Evolutionary conservation across 2,888 invertebrate genomes (phyloP), one percentile per base, ranked within the genome.

Genomic region (Spilosoma lubricipeda): DNA sequence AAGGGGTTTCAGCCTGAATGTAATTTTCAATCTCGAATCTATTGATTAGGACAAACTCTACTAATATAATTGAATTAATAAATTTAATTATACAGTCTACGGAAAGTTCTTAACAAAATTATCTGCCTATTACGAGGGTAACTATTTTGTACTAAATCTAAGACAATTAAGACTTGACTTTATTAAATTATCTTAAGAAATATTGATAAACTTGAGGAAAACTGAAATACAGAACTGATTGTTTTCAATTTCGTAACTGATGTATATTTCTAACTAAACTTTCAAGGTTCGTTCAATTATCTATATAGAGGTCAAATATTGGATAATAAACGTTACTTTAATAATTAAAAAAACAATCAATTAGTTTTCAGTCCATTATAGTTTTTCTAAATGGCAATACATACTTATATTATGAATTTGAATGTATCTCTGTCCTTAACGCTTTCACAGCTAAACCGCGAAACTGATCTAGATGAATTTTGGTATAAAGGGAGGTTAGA

Each of bases 61-160:
- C 63, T 63, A 30, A 30, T 30, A 30, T 30, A 63, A 63, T 63
- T 63, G 30, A 30, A 30, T 63, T 63, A 63, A 30, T 59, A 30
- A 59, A 63, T 63, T 63, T 30, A 27, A 63, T 63, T 63, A 63
- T 30, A 63, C 63, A 18, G 63, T 63, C 63, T 63, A 63, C 63
- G 63, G 15, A 63, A 63, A 63, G 63, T 63, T 63, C 63, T 63
- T 30, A 63, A 63, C 8, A 63, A 63, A 30, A 63, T 63, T 63
- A 63, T 63, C 63, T 30, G 18, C 30, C 30, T 63, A 30, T 63
- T 27, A 15, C 18, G 63, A 30, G 18, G 63, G 30, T 59, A 18
- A 63, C 63, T 63, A 18, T 56, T 56, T 56, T 27, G 27, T 30
- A 63, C 63, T 30, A 18, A 63, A 63, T 63, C 63, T 30, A 7